Conservation (phyloP, 2,797 vertebrate genomes). For the Graptemys geographica region DNA sequence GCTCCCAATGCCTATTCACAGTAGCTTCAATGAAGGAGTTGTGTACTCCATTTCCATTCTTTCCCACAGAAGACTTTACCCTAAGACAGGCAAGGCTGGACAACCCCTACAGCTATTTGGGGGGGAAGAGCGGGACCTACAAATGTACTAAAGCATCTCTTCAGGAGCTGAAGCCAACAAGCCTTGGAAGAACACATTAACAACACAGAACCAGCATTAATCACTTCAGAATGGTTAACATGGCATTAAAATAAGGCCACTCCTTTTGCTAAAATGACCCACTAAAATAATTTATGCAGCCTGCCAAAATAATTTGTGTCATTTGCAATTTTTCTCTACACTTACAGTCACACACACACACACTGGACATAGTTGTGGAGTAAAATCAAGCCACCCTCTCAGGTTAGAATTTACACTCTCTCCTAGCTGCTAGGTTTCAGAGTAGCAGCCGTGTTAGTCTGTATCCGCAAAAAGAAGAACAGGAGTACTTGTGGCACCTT, state of each 20-base stretch:
- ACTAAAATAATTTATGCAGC: neutral
- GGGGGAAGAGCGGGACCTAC: neutral
- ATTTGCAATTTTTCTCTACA: neutral
- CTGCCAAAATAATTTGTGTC: neutral
- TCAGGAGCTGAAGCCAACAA: neutral
- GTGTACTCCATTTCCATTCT: neutral
- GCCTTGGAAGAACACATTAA: neutral
- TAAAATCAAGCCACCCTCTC: neutral
- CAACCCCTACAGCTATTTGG: neutral
- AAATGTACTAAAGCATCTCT: neutral
- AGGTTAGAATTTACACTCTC: neutral
- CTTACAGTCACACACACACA: neutral
- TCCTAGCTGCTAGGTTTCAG: neutral
- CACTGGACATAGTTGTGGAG: neutral
- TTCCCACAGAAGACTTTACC: neutral
- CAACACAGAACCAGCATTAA: neutral
- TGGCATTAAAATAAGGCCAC: neutral
- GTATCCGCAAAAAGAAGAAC: no score
- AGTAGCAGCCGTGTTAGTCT: no score
- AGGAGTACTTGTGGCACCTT: no score
- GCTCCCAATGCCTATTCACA: conserved; percentile 29
- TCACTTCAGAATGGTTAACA: neutral
- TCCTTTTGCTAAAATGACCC: neutral
- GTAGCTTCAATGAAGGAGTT: neutral
- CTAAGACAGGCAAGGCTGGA: neutral